These are phyloP conservation scores for Mirza zaza DNA, from an alignment of 2,113 vertebrate species.

Conservation along the genomic window DNA sequence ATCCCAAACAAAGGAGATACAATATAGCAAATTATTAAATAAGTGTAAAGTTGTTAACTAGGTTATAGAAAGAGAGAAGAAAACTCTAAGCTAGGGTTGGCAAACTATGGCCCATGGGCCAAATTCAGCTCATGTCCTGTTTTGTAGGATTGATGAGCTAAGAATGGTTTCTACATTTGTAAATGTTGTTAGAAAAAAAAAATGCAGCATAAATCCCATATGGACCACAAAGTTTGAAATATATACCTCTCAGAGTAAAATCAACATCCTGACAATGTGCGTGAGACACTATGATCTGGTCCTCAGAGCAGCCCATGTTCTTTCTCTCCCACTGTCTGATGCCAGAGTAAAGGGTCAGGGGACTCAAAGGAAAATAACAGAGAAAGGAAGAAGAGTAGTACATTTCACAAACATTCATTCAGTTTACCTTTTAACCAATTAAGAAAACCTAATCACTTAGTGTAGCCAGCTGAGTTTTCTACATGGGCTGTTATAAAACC, in stretches of 20 bases:
- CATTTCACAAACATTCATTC: background rate
- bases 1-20: background rate
- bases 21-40: background rate
- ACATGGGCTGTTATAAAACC: background rate
- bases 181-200: background rate
- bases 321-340: background rate
- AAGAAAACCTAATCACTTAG: background rate
- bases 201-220: background rate
- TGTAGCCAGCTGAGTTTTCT: background rate
- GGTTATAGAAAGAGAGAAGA: background rate
- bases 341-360: background rate
- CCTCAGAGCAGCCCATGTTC: background rate
- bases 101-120: background rate
- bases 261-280: fast-evolving
- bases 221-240: background rate
- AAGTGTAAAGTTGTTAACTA: background rate
- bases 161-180: background rate
- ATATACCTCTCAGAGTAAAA: background rate
- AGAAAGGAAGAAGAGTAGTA: background rate
- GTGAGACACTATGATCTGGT: background rate
- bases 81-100: background rate
- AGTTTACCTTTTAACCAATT: background rate
- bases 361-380: background rate
- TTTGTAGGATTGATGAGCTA: background rate
- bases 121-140: background rate